These are phyloP conservation scores for Micrastur ruficollis DNA, from an alignment of 2,797 vertebrate genomes.

Conservation along the genomic window DNA sequence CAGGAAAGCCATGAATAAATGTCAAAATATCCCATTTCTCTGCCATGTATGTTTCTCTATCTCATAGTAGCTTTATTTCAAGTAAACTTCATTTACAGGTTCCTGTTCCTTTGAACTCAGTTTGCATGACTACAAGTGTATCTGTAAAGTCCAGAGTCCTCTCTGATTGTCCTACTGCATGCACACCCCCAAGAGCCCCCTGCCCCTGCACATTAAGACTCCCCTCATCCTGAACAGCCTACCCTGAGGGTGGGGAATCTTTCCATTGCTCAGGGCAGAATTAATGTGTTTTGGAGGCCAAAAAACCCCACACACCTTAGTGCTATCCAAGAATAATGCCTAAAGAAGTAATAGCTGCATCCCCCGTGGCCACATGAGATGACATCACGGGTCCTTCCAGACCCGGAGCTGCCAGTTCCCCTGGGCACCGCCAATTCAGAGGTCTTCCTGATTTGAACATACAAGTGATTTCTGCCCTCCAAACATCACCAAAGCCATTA, in stretches of 20 bases:
- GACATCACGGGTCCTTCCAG: constrained; percentile 32
- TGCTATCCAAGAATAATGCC: constrained; percentile 24
- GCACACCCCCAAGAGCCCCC: background rate
- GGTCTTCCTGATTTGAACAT: background rate
- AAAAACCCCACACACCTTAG: background rate
- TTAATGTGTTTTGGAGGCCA: background rate
- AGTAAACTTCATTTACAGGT: background rate
- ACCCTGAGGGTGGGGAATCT: background rate
- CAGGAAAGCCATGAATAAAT: constrained; percentile 18
- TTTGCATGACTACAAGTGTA: background rate
- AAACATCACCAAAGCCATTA: constrained; percentile 14
- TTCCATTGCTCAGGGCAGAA: background rate
- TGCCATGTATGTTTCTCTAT: background rate
- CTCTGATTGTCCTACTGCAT: background rate
- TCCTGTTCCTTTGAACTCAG: background rate
- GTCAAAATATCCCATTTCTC: constrained; percentile 11
- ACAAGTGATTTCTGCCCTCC: constrained; percentile 36
- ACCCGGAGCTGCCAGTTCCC: background rate
- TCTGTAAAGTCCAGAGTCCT: background rate
- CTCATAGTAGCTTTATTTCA: background rate
- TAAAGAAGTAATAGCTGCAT: constrained; percentile 3
- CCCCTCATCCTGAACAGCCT: background rate
- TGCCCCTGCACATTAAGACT: background rate
- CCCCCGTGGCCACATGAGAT: background rate
- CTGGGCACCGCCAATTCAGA: background rate